These are phyloP conservation scores for Bombus picipes DNA, from an alignment of 1,140 invertebrate genomes.

Conservation along the genomic window DNA sequence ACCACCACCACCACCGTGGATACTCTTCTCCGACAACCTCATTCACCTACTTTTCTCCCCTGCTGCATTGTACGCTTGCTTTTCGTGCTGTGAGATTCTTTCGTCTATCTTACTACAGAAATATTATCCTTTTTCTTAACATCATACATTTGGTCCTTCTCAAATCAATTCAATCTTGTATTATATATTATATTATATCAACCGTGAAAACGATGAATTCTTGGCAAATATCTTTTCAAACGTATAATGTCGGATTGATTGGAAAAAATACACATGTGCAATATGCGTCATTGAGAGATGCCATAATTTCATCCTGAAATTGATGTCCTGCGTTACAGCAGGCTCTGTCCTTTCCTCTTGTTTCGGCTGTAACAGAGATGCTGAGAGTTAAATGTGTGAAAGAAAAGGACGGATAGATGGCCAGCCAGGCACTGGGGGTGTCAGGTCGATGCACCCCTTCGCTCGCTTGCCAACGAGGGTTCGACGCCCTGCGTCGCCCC, in stretches of 20 bases:
- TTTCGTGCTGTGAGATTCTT: background rate
- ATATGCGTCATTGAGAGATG: background rate
- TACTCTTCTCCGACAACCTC: conserved; percentile 63
- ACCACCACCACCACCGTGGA: conserved; percentile 20
- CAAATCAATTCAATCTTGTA: background rate
- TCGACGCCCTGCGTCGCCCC: conserved; percentile 75
- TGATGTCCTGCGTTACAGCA: background rate
- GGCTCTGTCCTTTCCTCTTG: background rate
- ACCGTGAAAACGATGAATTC: too few species aligned
- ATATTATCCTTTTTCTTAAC: background rate
- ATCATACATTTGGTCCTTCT: background rate
- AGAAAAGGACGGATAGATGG: conserved; percentile 35
- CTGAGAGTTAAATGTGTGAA: background rate
- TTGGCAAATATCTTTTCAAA: too few species aligned
- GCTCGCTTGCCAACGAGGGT: conserved; percentile 69
- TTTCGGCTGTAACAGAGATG: conserved; percentile 16
- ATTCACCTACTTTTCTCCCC: conserved; percentile 76
- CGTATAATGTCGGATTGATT: background rate
- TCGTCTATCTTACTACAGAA: background rate
- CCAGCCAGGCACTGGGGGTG: conserved; percentile 73
- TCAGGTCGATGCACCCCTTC: conserved; percentile 79
- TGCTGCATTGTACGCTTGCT: conserved; percentile 22
- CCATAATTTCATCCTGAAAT: background rate
- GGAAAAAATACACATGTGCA: background rate
- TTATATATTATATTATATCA: too few species aligned